Conservation (phyloP, 2,113 vertebrate species). For the Illadopsis cleaveri region DNA sequence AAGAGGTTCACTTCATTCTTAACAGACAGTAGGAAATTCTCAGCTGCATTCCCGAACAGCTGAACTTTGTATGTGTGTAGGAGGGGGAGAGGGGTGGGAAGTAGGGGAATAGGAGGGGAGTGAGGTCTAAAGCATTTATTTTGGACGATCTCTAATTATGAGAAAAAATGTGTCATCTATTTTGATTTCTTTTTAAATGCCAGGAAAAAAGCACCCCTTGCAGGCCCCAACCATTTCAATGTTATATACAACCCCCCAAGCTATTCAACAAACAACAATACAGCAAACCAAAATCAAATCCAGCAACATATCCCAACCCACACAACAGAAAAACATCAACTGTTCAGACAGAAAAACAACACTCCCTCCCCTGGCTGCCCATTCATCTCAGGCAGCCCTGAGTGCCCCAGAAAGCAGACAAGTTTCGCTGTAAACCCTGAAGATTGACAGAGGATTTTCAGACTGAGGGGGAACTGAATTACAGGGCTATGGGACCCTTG, state of each 20-base stretch:
- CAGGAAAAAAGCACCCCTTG: neutral
- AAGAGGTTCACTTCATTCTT: neutral
- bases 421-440: neutral
- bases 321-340: conserved; percentile 34
- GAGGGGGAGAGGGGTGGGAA: neutral
- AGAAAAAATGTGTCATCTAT: conserved; percentile 50
- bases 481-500: neutral
- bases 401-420: neutral
- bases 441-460: neutral
- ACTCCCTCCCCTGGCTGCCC: neutral
- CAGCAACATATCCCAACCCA: conserved; percentile 29
- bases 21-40: conserved; percentile 18
- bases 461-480: neutral
- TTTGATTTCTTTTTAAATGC: conserved; percentile 29
- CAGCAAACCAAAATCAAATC: conserved; percentile 36
- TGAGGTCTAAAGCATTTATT: conserved; percentile 19
- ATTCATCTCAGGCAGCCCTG: conserved; percentile 4
- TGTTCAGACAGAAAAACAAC: conserved; percentile 23
- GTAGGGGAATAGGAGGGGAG: neutral
- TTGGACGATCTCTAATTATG: neutral
- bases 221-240: neutral
- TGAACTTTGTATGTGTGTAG: conserved; percentile 22
- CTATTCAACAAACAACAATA: conserved; percentile 31
- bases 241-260: neutral
- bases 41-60: conserved; percentile 4